A percentile compares a stretch with the other conserved stretches of the same genome.
Conservation (phyloP, 2,797 vertebrate genomes). For the Chaenodraco wilsoni region DNA sequence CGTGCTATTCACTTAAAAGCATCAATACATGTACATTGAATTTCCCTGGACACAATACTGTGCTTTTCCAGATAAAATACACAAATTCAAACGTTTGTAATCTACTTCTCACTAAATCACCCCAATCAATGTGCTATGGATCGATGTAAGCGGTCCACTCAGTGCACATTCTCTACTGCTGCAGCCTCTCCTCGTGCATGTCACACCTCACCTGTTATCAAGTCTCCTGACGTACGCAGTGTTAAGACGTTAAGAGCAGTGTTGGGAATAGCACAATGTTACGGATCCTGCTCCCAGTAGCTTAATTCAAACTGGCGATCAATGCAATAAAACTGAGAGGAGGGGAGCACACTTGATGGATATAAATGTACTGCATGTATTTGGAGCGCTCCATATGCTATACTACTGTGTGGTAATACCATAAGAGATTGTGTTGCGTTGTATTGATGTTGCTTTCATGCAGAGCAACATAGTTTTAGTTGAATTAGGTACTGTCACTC, state of each 20-base stretch:
- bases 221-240: conserved; percentile 22
- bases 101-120: neutral
- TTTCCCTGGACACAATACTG: neutral
- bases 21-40: no score
- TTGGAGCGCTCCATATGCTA: neutral
- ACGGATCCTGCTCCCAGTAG: conserved; percentile 37
- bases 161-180: conserved; percentile 31
- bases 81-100: conserved; percentile 16
- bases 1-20: no score
- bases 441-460: conserved; percentile 1
- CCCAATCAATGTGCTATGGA: neutral
- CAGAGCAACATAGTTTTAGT: neutral
- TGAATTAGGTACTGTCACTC: neutral
- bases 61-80: conserved; percentile 1
- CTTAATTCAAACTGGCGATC: conserved; percentile 40
- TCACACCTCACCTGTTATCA: conserved; percentile 52
- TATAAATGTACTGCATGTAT: conserved; percentile 19
- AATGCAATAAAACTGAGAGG: conserved; percentile 24
- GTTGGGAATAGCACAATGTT: conserved; percentile 27
- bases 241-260: conserved; percentile 11
- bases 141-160: conserved; percentile 52
- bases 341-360: neutral
- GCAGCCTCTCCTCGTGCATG: conserved; percentile 43
- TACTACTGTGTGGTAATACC: neutral
- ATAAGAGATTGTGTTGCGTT: neutral